Conservation (phyloP, 2,797 vertebrate species). For the Hemibagrus guttatus region DNA sequence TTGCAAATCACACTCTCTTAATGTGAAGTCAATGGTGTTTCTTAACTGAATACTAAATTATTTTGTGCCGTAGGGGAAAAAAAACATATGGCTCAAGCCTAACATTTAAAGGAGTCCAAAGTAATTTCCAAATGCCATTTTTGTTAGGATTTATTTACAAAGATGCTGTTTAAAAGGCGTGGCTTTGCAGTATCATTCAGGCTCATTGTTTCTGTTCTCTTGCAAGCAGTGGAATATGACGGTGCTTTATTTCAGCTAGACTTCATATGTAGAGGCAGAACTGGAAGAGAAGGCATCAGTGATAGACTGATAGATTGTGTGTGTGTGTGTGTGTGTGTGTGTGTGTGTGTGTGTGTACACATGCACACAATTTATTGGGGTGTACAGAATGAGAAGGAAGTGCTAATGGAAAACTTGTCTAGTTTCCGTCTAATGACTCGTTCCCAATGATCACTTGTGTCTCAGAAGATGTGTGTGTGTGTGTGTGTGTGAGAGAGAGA, state of each 20-base stretch:
- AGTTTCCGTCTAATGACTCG: conserved; percentile 8
- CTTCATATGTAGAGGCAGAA: conserved; percentile 9
- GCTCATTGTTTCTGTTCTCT: not conserved
- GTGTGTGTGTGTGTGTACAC: not conserved
- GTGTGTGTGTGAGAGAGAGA: not conserved
- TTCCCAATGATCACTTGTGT: conserved; percentile 15
- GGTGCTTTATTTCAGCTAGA: not conserved
- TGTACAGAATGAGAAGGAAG: not conserved
- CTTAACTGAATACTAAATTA: not conserved
- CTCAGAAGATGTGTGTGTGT: not conserved
- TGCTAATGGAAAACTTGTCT: conserved; percentile 46
- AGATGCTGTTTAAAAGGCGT: not conserved
- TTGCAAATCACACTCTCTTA: not conserved
- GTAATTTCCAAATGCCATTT: not conserved
- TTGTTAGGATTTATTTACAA: not conserved
- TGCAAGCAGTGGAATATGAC: not conserved
- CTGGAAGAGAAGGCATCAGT: conserved; percentile 10
- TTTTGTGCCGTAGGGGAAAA: not conserved
- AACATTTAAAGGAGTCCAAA: not conserved
- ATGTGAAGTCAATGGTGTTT: conserved; percentile 1
- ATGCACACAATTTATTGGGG: not conserved
- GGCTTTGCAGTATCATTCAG: not conserved
- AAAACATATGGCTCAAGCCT: not conserved
- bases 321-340: conserved; percentile 9
- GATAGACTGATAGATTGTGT: not conserved